Percentiles rank a stretch among this genome's conserved stretches.
These are phyloP conservation scores for Polydrusus tereticollis DNA, from an alignment of 2,888 invertebrate genomes.

Conservation along the genomic window DNA sequence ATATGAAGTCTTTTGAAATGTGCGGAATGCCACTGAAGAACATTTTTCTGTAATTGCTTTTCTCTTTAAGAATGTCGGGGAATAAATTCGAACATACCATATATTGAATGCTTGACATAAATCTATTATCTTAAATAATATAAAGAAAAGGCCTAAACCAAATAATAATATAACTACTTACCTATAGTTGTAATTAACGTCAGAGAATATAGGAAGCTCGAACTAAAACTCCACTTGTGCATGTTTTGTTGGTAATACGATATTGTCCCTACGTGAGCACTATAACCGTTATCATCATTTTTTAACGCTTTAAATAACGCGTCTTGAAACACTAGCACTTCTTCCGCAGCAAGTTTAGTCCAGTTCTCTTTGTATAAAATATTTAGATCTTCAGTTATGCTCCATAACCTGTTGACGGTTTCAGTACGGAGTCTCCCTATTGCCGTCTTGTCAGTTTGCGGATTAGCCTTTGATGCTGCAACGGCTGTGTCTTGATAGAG, in stretches of 20 bases:
- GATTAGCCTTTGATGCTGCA: slow-evolving; percentile 75
- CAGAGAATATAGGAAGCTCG: slow-evolving; percentile 92
- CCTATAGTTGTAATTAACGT: slow-evolving; percentile 96
- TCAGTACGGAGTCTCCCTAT: slow-evolving; percentile 74
- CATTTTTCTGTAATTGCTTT: too few species aligned
- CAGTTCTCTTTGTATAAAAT: slow-evolving; percentile 93
- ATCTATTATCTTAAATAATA: too few species aligned
- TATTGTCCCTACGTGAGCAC: slow-evolving; percentile 29
- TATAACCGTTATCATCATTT: slow-evolving; percentile 54
- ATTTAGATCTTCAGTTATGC: slow-evolving; percentile 88
- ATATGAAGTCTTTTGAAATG: too few species aligned
- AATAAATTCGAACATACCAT: too few species aligned
- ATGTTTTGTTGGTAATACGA: slow-evolving; percentile 67
- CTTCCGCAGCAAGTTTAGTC: slow-evolving; percentile 89
- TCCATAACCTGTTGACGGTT: slow-evolving; percentile 87
- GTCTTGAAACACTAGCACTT: slow-evolving; percentile 88
- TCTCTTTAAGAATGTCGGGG: too few species aligned
- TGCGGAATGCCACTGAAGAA: too few species aligned
- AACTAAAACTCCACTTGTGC: slow-evolving; percentile 91
- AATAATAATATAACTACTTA: slow-evolving; percentile 73
- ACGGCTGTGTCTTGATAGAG: slow-evolving; percentile 72
- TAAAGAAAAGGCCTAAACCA: too few species aligned
- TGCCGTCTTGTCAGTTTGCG: slow-evolving; percentile 63
- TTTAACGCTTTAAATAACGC: slow-evolving; percentile 69
- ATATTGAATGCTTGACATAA: too few species aligned